A percentile compares a stretch with the other conserved stretches of the same genome.
Evolutionary conservation across 2,113 vertebrate genomes (phyloP).

Genomic region (Syngnathoides biaculeatus): DNA sequence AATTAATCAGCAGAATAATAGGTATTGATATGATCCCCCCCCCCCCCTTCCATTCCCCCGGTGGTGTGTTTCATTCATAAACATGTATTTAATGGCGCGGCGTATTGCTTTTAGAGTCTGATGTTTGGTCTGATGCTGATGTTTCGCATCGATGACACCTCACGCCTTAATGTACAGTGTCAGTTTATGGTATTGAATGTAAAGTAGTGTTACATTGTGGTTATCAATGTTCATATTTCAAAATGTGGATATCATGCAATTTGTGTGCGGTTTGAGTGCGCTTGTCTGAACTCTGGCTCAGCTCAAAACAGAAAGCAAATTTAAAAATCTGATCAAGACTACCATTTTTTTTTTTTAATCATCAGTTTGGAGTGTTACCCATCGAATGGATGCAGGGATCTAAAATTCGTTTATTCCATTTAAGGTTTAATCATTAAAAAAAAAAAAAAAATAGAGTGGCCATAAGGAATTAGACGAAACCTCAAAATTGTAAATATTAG

Average conservation of each 20-base stretch:
- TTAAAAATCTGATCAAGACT: slow-evolving; percentile 24
- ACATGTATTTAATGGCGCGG: slow-evolving; percentile 48
- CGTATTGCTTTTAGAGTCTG: slow-evolving; percentile 49
- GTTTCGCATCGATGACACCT: slow-evolving; percentile 61
- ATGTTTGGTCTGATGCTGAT: slow-evolving; percentile 54
- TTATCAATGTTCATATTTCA: slow-evolving; percentile 46
- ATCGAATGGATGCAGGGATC: slow-evolving; percentile 64
- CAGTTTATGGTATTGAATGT: slow-evolving; percentile 59
- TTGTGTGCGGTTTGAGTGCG: slow-evolving; percentile 21
- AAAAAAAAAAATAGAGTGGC: slow-evolving; percentile 6
- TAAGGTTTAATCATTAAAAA: background rate
- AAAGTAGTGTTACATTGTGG: slow-evolving; percentile 42
- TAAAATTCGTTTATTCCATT: slow-evolving; percentile 43
- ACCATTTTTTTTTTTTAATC: too few species aligned
- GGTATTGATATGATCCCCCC: slow-evolving; percentile 11
- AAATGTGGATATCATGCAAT: slow-evolving; percentile 48
- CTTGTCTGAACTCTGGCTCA: slow-evolving; percentile 35
- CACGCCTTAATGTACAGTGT: slow-evolving; percentile 78
- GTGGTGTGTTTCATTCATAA: slow-evolving; percentile 18
- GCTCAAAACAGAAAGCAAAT: slow-evolving; percentile 21
- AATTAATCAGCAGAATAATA: slow-evolving; percentile 20
- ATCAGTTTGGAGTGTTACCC: slow-evolving; percentile 39
- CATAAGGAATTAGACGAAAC: slow-evolving; percentile 26
- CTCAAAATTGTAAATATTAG: slow-evolving; percentile 50
- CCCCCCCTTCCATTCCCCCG: background rate